Percentiles rank a stretch among this genome's conserved stretches.
Conservation (phyloP, 2,888 invertebrate species). For the Altica lythri region DNA sequence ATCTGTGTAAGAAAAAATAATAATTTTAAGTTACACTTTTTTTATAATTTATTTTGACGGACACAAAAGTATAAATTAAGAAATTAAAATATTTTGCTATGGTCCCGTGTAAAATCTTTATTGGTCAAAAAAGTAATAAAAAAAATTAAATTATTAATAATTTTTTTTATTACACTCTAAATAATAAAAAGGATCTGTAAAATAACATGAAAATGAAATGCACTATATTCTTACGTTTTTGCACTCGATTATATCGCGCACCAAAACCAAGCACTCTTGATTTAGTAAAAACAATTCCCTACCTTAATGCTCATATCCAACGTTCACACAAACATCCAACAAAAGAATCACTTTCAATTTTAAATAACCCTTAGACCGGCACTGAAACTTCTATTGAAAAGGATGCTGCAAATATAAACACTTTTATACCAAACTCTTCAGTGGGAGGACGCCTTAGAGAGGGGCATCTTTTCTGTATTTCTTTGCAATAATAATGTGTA, state of each 20-base stretch:
- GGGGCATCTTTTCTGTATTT: constrained; percentile 40
- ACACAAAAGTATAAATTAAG: too few relatives aligned
- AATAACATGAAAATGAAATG: too few relatives aligned
- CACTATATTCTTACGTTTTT: constrained; percentile 3
- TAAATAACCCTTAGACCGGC: constrained; percentile 41
- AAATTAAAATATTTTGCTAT: too few relatives aligned
- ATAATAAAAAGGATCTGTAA: too few relatives aligned
- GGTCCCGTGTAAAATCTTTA: too few relatives aligned
- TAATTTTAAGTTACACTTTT: too few relatives aligned
- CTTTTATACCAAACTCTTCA: constrained; percentile 51
- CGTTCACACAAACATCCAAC: constrained; percentile 33
- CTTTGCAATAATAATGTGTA: constrained; percentile 48
- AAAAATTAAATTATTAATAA: too few relatives aligned
- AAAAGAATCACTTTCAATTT: constrained; percentile 35
- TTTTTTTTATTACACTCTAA: too few relatives aligned
- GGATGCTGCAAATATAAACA: constrained; percentile 52
- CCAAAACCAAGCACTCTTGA: constrained; percentile 11
- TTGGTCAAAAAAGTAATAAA: too few relatives aligned
- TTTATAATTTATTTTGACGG: too few relatives aligned
- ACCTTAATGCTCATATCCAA: constrained; percentile 41
- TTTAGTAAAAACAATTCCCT: constrained; percentile 25
- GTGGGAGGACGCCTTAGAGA: constrained; percentile 51
- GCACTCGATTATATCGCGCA: constrained; percentile 1
- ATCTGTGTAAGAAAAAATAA: too few relatives aligned
- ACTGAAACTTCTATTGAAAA: constrained; percentile 47